Conservation (phyloP, 2,888 invertebrate species). For the Teleogryllus oceanicus region DNA sequence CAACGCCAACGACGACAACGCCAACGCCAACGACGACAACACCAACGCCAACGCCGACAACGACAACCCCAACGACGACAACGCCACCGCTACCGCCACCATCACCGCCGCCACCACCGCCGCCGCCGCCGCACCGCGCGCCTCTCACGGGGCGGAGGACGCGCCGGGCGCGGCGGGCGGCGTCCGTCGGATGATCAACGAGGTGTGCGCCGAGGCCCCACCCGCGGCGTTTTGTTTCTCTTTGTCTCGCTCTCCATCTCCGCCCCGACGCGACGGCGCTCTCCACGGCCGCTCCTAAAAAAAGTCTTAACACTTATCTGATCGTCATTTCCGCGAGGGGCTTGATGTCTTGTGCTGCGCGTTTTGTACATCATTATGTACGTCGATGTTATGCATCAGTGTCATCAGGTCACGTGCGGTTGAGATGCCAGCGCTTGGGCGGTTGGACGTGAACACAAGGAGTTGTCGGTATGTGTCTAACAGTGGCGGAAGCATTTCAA, state of each 20-base stretch:
- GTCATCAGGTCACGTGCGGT: background rate
- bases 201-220: background rate
- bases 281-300: background rate
- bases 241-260: background rate
- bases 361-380: background rate
- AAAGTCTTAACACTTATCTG: background rate
- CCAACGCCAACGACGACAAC: too few species aligned
- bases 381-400: conserved; percentile 6
- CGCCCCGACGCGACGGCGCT: background rate
- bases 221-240: background rate
- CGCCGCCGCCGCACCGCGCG: too few species aligned
- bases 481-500: background rate
- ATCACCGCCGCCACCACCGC: too few species aligned
- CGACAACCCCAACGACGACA: too few species aligned
- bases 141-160: too few species aligned
- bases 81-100: too few species aligned
- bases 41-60: too few species aligned
- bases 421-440: background rate
- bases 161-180: too few species aligned
- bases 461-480: background rate
- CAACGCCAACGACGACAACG: too few species aligned
- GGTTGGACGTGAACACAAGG: background rate
- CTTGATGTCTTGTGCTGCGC: background rate
- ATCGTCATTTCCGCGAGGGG: background rate
- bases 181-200: background rate